These are phyloP conservation scores for Fundulus diaphanus DNA, from an alignment of 2,797 vertebrate species.

Conservation along the genomic window DNA sequence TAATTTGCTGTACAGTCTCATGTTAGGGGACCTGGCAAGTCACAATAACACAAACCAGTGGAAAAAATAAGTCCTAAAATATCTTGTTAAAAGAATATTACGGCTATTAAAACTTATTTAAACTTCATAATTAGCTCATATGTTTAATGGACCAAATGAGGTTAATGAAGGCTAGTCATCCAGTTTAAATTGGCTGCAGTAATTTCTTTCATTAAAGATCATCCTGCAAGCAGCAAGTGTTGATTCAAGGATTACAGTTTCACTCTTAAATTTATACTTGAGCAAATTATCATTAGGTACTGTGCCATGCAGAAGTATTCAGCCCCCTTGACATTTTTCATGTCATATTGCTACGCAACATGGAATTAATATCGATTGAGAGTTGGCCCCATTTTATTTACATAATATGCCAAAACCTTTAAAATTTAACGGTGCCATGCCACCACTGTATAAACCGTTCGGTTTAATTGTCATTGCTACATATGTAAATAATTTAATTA, in stretches of 20 bases:
- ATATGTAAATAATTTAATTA: no score
- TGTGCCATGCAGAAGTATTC: no score
- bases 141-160: slow-evolving; percentile 28
- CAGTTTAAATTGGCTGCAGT: slow-evolving; percentile 38
- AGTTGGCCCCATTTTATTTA: no score
- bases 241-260: slow-evolving; percentile 12
- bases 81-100: slow-evolving; percentile 12
- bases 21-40: neutral
- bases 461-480: no score
- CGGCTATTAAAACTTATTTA: slow-evolving; percentile 24
- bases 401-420: no score
- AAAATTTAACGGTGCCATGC: no score
- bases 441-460: no score
- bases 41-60: neutral
- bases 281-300: neutral
- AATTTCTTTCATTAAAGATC: slow-evolving; percentile 39
- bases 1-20: neutral
- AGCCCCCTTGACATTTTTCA: no score
- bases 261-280: neutral
- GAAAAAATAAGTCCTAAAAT: neutral
- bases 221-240: slow-evolving; percentile 21
- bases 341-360: no score
- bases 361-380: no score
- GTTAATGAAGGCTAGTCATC: slow-evolving; percentile 29
- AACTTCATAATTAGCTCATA: slow-evolving; percentile 16